Evolutionary conservation across 2,797 vertebrate species (phyloP).

Genomic region (Microhierax caerulescens): DNA sequence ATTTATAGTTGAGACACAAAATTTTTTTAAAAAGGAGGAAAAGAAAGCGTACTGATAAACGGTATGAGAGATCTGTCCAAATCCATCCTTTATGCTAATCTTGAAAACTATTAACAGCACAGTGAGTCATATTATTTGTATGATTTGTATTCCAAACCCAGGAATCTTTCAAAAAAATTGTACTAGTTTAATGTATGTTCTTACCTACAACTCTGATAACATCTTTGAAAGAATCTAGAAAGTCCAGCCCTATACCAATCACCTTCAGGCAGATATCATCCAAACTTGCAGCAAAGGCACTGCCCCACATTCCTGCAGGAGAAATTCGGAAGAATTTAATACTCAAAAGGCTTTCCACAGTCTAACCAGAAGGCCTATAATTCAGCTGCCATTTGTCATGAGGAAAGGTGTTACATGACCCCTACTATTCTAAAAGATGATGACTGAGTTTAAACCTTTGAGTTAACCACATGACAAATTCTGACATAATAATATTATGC

Average conservation of each 20-base stretch:
- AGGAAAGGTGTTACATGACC: not conserved
- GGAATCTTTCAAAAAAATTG: not conserved
- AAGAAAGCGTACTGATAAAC: not conserved
- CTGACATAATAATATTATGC: not conserved
- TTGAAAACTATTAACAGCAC: not conserved
- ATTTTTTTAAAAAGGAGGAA: not conserved
- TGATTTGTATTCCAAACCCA: not conserved
- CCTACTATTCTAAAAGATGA: not conserved
- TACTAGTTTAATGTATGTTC: not conserved
- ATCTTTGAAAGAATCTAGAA: constrained; percentile 66
- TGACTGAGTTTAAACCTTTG: not conserved
- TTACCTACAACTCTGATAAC: constrained; percentile 73
- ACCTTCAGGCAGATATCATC: constrained; percentile 77
- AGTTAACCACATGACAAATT: not conserved
- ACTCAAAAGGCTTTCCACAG: not conserved
- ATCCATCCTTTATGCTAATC: not conserved
- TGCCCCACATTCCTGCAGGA: constrained; percentile 78
- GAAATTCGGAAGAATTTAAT: not conserved
- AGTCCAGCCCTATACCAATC: constrained; percentile 58
- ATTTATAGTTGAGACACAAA: not conserved
- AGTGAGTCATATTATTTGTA: not conserved
- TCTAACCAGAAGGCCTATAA: not conserved
- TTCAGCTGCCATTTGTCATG: not conserved
- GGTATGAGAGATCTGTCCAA: not conserved
- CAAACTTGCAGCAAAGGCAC: constrained; percentile 80